Evolutionary conservation across 2,888 invertebrate genomes (phyloP).

Genomic region (Trissonchulus latispiculum): DNA sequence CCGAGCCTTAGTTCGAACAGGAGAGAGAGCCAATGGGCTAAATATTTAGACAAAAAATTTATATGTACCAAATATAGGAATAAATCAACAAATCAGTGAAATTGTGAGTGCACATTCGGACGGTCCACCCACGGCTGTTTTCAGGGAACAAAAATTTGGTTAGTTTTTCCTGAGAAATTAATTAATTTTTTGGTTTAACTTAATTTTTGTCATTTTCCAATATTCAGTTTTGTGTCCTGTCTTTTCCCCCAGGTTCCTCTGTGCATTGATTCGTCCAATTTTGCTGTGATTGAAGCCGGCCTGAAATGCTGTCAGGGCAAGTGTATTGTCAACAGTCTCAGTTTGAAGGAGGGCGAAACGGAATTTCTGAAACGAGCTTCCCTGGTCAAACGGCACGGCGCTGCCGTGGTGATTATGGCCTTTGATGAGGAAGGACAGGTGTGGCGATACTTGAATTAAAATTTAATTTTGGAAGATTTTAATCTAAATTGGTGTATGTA

Average conservation of each 20-base stretch:
- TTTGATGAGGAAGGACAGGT: slow-evolving; percentile 55
- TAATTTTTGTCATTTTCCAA: no score
- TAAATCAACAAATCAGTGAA: no score
- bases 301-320: slow-evolving; percentile 53
- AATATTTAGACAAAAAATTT: background rate
- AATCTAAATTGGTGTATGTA: background rate
- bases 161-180: no score
- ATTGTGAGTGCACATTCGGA: no score
- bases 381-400: slow-evolving; percentile 51
- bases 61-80: no score
- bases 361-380: slow-evolving; percentile 52
- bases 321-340: slow-evolving; percentile 55
- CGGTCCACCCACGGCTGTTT: no score
- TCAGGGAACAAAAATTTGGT: no score
- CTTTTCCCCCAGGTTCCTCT: slow-evolving; percentile 53
- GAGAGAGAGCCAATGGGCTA: background rate
- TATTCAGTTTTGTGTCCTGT: no score
- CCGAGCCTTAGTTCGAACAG: background rate
- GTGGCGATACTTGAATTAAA: background rate
- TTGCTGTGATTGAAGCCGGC: slow-evolving; percentile 53
- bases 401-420: slow-evolving; percentile 55
- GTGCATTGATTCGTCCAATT: slow-evolving; percentile 55
- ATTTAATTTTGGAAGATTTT: no score
- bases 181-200: no score
- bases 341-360: slow-evolving; percentile 53